Evolutionary conservation across 2,797 vertebrate genomes (phyloP), one percentile per base, ranked within the genome.

Genomic region (Steatocranus sp.): DNA sequence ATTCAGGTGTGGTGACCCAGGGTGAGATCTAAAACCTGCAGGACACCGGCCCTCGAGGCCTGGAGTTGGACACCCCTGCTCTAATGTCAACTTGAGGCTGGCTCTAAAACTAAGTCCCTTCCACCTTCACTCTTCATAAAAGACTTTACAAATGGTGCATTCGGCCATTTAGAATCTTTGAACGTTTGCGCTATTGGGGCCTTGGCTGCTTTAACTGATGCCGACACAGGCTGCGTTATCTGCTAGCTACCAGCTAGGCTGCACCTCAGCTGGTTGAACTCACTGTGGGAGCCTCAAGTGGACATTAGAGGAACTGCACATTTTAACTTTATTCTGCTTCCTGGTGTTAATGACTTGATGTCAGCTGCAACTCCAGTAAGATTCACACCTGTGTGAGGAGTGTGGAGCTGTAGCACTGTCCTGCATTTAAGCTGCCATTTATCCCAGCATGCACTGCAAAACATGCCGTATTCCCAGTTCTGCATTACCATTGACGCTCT

Each of bases 281-380:
- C 9, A 27, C 41, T 46, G 20, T 11, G 41, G 3, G 20, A 43
- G 38, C 63, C 63, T 70, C 63, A 7, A 43, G 63, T 68, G 63
- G 36, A 17, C 63, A 15, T 46, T 46, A 18, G 23, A 70, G 23
- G 38, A 70, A 70, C 38, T 70, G 66, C 66, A 18, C 23, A 3
- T 70, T 46, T 0, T 66, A 0, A 43, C 66, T 46, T 46, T 0
- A 27, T 30, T 70, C 38, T 0, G 23, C 38, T 11, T 20, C 20
- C 27, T 6, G 2, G 38, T 18, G 2, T 70, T 27, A 70, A 46
- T 27, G 15, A 27, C 15, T 70, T 27, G 2, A 46, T 27, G 23
- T 70, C 38, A 17, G 8, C 38, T 43, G 63, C 12, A 10, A 10
- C 63, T 43, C 7, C 61, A 68, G 20, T 25, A 68, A 23, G 36